phyloP scores from a whole-genome alignment of 2,888 invertebrate species.

The Synanthedon myopaeformis region DNA sequence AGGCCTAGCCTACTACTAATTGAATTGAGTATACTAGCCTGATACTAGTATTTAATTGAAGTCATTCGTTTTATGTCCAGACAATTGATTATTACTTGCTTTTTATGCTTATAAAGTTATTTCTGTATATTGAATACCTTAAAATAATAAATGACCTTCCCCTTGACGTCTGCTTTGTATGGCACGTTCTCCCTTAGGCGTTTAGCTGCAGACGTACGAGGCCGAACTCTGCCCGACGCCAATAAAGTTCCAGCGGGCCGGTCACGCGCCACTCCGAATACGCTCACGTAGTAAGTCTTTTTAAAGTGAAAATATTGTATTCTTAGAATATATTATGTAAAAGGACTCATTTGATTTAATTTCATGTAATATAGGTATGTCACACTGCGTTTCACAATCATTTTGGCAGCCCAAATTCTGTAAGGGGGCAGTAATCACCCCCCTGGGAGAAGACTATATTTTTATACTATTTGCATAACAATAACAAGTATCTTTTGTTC shows the following conservation, averaged over 20 bases:
- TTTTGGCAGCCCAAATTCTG: background rate
- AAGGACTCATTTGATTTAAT: constrained; percentile 6
- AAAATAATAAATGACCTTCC: constrained; percentile 47
- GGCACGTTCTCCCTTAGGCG: constrained; percentile 47
- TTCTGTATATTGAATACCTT: constrained; percentile 27
- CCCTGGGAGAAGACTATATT: no score
- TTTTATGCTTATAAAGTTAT: no score
- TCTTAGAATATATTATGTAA: constrained; percentile 6
- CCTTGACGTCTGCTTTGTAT: constrained; percentile 35
- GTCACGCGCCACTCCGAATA: constrained; percentile 48
- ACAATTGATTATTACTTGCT: no score
- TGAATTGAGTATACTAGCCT: no score
- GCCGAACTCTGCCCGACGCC: constrained; percentile 40
- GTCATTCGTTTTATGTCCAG: no score
- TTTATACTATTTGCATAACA: no score
- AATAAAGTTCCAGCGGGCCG: constrained; percentile 44
- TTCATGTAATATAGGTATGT: background rate
- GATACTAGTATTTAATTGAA: no score
- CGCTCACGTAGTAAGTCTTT: constrained; percentile 52
- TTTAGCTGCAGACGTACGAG: constrained; percentile 46
- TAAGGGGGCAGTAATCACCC: no score
- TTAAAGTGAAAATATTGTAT: constrained; percentile 2
- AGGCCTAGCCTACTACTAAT: no score
- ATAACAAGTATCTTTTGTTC: no score
- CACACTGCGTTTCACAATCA: background rate